Evolutionary conservation across 2,888 invertebrate species (phyloP).

Genomic region (Cataglyphis rosenhaueri): DNA sequence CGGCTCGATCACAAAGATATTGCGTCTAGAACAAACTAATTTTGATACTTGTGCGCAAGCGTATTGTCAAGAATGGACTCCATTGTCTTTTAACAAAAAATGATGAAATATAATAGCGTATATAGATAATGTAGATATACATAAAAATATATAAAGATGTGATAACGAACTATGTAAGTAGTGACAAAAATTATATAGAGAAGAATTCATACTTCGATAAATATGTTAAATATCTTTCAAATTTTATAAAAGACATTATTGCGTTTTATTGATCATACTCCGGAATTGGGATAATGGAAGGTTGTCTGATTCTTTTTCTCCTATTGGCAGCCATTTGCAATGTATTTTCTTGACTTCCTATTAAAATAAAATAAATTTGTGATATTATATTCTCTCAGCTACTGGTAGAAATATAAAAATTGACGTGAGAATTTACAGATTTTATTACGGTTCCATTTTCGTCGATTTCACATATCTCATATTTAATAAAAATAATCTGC

Average conservation of each 20-base stretch:
- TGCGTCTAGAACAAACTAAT: neutral
- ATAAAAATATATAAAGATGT: neutral
- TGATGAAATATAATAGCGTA: neutral
- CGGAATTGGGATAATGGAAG: slow-evolving; percentile 57
- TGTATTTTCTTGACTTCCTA: slow-evolving; percentile 44
- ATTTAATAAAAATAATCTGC: slow-evolving; percentile 78
- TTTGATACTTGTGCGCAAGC: neutral
- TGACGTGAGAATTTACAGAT: slow-evolving; percentile 59
- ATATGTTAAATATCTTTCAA: neutral
- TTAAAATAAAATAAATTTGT: slow-evolving; percentile 36
- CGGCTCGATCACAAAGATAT: slow-evolving; percentile 11
- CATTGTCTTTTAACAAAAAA: neutral
- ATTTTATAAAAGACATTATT: neutral
- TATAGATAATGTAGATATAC: neutral
- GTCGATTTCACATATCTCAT: slow-evolving; percentile 75
- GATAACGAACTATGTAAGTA: neutral
- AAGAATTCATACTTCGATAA: neutral
- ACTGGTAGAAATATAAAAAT: neutral
- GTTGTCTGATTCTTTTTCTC: slow-evolving; percentile 14
- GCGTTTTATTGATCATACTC: neutral
- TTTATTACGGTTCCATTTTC: slow-evolving; percentile 64
- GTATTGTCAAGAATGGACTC: neutral
- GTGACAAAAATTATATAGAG: neutral
- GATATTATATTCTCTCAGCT: neutral
- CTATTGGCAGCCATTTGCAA: slow-evolving; percentile 39